Conservation (phyloP, 2,113 vertebrate genomes). For the Hassar affinis region DNA sequence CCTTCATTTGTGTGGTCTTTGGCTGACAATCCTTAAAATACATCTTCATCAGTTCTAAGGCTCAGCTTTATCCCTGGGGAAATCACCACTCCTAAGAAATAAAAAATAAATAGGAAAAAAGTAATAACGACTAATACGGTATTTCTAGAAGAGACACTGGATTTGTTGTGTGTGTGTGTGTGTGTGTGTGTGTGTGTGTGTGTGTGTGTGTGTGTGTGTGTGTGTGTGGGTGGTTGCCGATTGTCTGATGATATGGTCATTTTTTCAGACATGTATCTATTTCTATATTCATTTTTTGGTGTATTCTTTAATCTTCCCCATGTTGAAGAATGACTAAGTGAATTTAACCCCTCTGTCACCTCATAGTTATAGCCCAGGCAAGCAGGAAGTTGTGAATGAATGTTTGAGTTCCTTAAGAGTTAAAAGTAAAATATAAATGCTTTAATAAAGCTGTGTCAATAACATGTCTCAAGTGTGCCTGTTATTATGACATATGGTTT, state of each 20-base stretch:
- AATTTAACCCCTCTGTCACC: not conserved
- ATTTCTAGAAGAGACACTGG: too few species aligned
- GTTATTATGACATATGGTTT: not conserved
- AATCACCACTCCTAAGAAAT: too few species aligned
- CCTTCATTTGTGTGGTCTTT: too few species aligned
- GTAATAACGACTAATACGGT: too few species aligned
- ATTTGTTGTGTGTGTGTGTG: not conserved
- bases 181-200: not conserved
- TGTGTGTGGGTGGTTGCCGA: too few species aligned
- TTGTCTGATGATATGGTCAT: too few species aligned
- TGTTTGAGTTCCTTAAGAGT: not conserved
- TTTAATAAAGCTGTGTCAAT: too few species aligned
- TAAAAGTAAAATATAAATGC: not conserved
- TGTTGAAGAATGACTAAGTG: not conserved
- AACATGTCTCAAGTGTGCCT: too few species aligned
- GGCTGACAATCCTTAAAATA: too few species aligned
- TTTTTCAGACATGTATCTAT: not conserved
- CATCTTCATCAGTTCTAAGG: too few species aligned
- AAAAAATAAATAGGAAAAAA: too few species aligned
- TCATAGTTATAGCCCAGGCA: not conserved
- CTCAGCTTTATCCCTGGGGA: too few species aligned
- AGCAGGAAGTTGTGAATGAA: not conserved
- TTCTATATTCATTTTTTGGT: not conserved
- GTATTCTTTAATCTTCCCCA: not conserved
- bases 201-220: not conserved